Evolutionary conservation across 30 jellyfish, hydroid and myxozoan genomes (phyloP).

Genomic region (Hydractinia echinata): DNA sequence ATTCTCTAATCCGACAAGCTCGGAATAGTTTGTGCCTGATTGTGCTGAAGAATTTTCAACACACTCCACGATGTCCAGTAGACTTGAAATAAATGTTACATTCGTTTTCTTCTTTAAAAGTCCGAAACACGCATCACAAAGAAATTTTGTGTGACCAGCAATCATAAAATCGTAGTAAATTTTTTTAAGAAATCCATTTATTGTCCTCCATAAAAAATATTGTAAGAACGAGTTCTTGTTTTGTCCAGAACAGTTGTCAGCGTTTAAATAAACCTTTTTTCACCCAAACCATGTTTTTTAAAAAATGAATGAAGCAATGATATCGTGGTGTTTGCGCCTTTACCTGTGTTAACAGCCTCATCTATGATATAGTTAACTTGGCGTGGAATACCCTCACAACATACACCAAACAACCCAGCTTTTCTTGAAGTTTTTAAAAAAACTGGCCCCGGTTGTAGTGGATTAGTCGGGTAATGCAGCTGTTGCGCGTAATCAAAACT

Average conservation of each 20-base stretch:
- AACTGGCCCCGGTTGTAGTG: neutral
- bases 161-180: too few relatives aligned
- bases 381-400: conserved; percentile 8
- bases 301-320: neutral
- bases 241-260: conserved; percentile 1
- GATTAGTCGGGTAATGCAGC: neutral
- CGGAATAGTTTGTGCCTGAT: too few relatives aligned
- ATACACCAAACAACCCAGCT: neutral
- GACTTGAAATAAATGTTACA: too few relatives aligned
- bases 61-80: too few relatives aligned
- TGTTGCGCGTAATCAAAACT: neutral
- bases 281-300: neutral
- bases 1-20: too few relatives aligned
- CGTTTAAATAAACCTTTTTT: neutral
- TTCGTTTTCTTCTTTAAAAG: too few relatives aligned
- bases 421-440: neutral
- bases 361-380: neutral
- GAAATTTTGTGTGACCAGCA: too few relatives aligned
- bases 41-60: too few relatives aligned
- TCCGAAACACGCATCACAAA: too few relatives aligned
- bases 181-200: too few relatives aligned
- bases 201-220: neutral
- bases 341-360: neutral
- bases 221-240: neutral
- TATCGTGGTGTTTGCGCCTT: neutral